Conservation (phyloP, 2,797 vertebrate species). For the Chelon labrosus region DNA sequence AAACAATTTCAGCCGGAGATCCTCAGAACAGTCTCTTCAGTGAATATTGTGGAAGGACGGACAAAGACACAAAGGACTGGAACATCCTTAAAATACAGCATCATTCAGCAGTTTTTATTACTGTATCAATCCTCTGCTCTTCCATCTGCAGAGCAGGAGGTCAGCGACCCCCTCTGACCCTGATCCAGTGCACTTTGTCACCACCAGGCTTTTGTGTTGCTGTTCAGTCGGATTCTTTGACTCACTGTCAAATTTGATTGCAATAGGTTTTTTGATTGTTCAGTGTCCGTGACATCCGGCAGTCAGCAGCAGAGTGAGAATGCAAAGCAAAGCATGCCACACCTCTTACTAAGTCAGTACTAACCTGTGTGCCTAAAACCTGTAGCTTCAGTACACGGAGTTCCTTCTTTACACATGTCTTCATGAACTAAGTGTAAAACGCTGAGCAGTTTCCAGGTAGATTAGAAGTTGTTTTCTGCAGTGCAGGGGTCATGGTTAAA, state of each 20-base stretch:
- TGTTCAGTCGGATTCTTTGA: constrained; percentile 52
- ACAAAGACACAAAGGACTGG: not conserved
- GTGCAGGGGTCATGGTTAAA: not conserved
- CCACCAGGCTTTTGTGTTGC: constrained; percentile 54
- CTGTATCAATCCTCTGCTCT: not conserved
- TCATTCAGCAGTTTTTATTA: not conserved
- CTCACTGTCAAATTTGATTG: constrained; percentile 55
- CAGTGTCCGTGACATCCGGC: constrained; percentile 45
- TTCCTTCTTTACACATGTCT: not conserved
- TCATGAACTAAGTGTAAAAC: not conserved
- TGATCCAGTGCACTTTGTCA: not conserved
- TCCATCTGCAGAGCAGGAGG: constrained; percentile 34
- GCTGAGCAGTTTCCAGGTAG: not conserved
- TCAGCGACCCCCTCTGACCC: constrained; percentile 44
- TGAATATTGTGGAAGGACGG: not conserved
- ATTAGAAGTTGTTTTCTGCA: not conserved
- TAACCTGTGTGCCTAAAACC: not conserved
- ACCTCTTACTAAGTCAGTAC: not conserved
- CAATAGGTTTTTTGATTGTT: constrained; percentile 68
- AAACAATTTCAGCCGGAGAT: not conserved
- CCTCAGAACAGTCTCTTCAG: not conserved
- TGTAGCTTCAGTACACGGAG: no score
- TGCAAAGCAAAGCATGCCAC: constrained; percentile 46
- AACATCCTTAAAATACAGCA: not conserved
- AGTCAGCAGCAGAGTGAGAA: constrained; percentile 61